phyloP scores from a whole-genome alignment of 53 echinoderm and acorn worm species.

The Paracentrotus lividus region DNA sequence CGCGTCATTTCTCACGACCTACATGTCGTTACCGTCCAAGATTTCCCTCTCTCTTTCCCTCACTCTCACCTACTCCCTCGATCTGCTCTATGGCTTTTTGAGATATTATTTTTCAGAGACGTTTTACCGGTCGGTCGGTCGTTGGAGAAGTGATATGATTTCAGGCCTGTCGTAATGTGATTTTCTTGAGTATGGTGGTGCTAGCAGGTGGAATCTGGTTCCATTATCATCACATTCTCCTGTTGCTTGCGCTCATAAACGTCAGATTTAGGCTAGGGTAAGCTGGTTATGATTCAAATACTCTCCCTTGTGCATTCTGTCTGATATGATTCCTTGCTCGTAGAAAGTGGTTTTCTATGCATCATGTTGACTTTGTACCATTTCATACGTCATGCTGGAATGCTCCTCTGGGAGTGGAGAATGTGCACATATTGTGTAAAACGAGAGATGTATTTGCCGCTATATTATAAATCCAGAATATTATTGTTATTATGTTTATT shows the following conservation, averaged over 20 bases:
- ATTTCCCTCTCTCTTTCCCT: not conserved
- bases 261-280: constrained; percentile 18
- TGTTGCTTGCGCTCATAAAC: not conserved
- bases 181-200: constrained; percentile 18
- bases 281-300: constrained; percentile 19
- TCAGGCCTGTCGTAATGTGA: constrained; percentile 8
- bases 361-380: not conserved
- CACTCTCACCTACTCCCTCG: not conserved
- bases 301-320: not conserved
- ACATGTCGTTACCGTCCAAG: constrained; percentile 17
- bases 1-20: constrained; percentile 58
- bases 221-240: constrained; percentile 34
- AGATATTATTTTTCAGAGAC: constrained; percentile 43
- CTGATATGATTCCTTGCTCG: not conserved
- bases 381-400: not conserved
- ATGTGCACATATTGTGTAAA: too few relatives aligned
- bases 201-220: constrained; percentile 21
- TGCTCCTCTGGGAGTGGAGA: too few relatives aligned
- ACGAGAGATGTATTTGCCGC: too few relatives aligned
- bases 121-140: constrained; percentile 13
- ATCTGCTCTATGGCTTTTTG: not conserved
- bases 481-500: too few relatives aligned
- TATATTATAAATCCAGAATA: too few relatives aligned
- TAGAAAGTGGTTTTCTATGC: not conserved
- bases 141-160: constrained; percentile 40